A percentile compares a stretch with the other conserved stretches of the same genome.
These are phyloP conservation scores for Cossypha caffra DNA, from an alignment of 2,797 vertebrate species.

Conservation along the genomic window DNA sequence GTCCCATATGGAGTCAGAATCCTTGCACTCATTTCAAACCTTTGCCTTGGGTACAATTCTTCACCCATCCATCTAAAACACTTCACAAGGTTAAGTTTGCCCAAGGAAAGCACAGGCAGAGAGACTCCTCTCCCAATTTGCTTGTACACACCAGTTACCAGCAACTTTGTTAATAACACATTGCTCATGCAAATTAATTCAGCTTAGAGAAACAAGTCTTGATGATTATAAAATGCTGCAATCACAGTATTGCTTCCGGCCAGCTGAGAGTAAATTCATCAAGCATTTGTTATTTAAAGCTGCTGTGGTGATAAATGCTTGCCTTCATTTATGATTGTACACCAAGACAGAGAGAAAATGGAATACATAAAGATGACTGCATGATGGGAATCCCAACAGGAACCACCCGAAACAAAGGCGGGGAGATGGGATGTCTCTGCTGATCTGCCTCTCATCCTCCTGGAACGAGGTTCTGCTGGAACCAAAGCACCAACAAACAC, in stretches of 20 bases:
- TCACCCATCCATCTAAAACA: not conserved
- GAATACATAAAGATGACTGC: not conserved
- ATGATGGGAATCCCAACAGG: conserved; percentile 46
- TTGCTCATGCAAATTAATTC: conserved; percentile 72
- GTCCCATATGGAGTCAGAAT: accelerated
- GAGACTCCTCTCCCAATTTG: not conserved
- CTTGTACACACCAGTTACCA: not conserved
- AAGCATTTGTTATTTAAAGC: conserved; percentile 61
- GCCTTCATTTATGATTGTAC: conserved; percentile 48
- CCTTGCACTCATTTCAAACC: not conserved
- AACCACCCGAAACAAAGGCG: not conserved
- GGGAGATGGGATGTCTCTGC: not conserved
- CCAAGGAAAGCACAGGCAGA: not conserved
- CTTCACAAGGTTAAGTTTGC: not conserved
- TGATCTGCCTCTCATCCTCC: not conserved
- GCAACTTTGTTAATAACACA: conserved; percentile 30
- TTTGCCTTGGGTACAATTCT: not conserved
- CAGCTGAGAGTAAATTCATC: conserved; percentile 73
- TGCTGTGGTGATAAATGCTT: conserved; percentile 52
- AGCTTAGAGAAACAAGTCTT: conserved; percentile 60
- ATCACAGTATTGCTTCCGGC: conserved; percentile 67
- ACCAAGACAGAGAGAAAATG: conserved; percentile 18
- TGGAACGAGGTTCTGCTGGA: not conserved
- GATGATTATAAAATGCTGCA: conserved; percentile 71
- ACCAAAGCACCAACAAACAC: not conserved